Base-by-base conservation (phyloP, 2,888 invertebrate species). In the Drosophila subquinaria region DNA sequence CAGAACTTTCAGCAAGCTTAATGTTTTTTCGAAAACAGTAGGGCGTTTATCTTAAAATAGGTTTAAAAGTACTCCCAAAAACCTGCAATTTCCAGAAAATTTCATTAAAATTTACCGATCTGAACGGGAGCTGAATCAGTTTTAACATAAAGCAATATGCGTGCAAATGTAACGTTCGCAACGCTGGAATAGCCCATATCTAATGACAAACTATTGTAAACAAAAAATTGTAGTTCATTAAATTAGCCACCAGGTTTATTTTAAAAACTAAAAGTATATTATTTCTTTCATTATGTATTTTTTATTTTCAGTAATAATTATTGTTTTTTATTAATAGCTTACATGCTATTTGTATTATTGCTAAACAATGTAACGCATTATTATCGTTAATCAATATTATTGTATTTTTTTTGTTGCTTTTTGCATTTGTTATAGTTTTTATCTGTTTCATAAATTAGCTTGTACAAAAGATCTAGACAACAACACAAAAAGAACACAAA, bases 341-440 rank as follows among this genome's bases (percentile, higher is more conserved):
- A 82, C 79, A 65, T 43, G 65, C 82, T 82, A 84, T 27, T 20
- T 59, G n/a, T 72, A 79, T 84, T 70, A 67, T 73, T 76, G 81
- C 82, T 76, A 74, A 69, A 36, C 53, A 59, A 70, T 75, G 66
- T 66, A 75, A 76, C 75, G 74, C 70, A 63, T 70, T 75, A 60
- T 73, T 48, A 50, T 56, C 57, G 52, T 70, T 65, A 68, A 69
- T 45, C 23, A 51, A 27, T 35, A 60, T 59, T 45, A 27, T 8
- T 60, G 33, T 38, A 36, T 30, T 57, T 20, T 20, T 47, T 47
- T 17, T 6, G 30, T 40, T 42, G 17, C 17, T 8, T 15, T 47
- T 56, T 27, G n/a, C 6, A 30, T 55, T 56, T 56, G 15, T 55
- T 38, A 15, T 23, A 45, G 33, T 56, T 27, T 48, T 43, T 69